phyloP scores from a whole-genome alignment of 2,797 vertebrate species.

The Clarias platycephalus region DNA sequence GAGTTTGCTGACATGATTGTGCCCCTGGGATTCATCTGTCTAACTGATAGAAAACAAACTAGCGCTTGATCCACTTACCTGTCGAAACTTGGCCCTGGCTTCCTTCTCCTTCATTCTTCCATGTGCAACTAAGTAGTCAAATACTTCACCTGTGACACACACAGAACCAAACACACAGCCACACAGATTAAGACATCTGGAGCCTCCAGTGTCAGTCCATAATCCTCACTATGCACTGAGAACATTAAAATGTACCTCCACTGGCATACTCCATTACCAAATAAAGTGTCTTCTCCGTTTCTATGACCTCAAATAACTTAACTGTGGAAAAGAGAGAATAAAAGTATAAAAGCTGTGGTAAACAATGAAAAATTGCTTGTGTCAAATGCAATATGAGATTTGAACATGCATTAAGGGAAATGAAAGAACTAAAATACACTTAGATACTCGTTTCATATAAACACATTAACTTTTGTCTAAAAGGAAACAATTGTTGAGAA shows the following conservation, averaged over 20 bases:
- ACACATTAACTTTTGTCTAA: not conserved
- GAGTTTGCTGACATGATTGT: not conserved
- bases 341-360: not conserved
- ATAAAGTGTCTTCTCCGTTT: conserved; percentile 87
- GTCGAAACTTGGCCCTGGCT: conserved; percentile 92
- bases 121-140: conserved; percentile 94
- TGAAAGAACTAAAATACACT: not conserved
- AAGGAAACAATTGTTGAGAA: not conserved
- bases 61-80: conserved; percentile 74
- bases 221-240: not conserved
- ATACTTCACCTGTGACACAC: conserved; percentile 81
- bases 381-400: too few relatives aligned
- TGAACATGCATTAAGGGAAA: not conserved
- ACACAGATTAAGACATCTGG: not conserved
- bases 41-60: not conserved
- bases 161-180: not conserved
- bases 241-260: conserved; percentile 75
- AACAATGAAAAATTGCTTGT: not conserved
- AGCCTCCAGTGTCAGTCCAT: not conserved
- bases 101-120: conserved; percentile 97
- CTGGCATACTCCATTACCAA: conserved; percentile 88
- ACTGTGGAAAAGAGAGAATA: conserved; percentile 62
- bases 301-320: conserved; percentile 89
- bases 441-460: not conserved
- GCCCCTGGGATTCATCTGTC: not conserved